Conservation (phyloP, 2,113 vertebrate genomes). For the Oryctolagus cuniculus region mOryCun1.1 NC_091434.1:78041001-78041500, state of each 20-base stretch:
- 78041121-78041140: neutral
- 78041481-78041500: neutral
- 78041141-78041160: conserved; percentile 2
- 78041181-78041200: conserved; percentile 30
- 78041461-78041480: conserved; percentile 33
- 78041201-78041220: neutral
- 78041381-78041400: neutral
- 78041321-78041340: conserved; percentile 44
- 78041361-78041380: neutral
- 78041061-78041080: neutral
- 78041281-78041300: conserved; percentile 40
- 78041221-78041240: conserved; percentile 19
- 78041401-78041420: conserved; percentile 52
- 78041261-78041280: conserved; percentile 26
- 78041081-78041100: neutral
- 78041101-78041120: neutral
- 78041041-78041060: neutral
- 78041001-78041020: conserved; percentile 18
- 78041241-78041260: conserved; percentile 26
- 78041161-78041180: neutral
- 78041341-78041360: neutral
- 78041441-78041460: conserved; percentile 58
- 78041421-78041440: conserved; percentile 38
- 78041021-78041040: conserved; percentile 17
- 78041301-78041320: neutral